Evolutionary conservation across 1,140 invertebrate genomes (phyloP).

Genomic region (Potamilus streckersoni): DNA sequence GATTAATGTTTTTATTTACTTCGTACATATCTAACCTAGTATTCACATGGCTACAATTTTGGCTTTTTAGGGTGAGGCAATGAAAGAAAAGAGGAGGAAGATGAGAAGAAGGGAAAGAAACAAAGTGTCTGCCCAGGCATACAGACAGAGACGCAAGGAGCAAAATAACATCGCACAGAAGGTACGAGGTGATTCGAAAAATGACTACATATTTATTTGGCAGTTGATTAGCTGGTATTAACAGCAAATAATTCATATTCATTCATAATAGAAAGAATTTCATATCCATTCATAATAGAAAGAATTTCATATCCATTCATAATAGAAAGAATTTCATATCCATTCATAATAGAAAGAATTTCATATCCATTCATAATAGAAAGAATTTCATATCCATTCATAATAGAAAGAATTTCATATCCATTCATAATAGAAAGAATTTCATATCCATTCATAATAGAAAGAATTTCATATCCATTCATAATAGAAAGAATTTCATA

Average conservation of each 20-base stretch:
- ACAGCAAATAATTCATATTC: no score
- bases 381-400: no score
- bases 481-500: not conserved
- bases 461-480: no score
- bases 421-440: no score
- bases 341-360: no score
- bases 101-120: conserved; percentile 47
- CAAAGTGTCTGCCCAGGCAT: conserved; percentile 57
- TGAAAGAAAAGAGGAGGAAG: conserved; percentile 6
- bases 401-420: not conserved
- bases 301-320: no score
- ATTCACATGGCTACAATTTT: not conserved
- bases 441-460: no score
- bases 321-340: not conserved
- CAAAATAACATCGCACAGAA: conserved; percentile 41
- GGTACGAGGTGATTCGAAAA: conserved; percentile 19
- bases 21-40: no score
- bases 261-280: not conserved
- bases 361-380: no score
- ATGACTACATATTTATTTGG: not conserved
- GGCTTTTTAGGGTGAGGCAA: not conserved
- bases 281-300: no score
- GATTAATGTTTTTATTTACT: no score
- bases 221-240: not conserved
- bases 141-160: conserved; percentile 42